Evolutionary conservation across 2,888 invertebrate species (phyloP).

Genomic region (Cheilosia grossa): DNA sequence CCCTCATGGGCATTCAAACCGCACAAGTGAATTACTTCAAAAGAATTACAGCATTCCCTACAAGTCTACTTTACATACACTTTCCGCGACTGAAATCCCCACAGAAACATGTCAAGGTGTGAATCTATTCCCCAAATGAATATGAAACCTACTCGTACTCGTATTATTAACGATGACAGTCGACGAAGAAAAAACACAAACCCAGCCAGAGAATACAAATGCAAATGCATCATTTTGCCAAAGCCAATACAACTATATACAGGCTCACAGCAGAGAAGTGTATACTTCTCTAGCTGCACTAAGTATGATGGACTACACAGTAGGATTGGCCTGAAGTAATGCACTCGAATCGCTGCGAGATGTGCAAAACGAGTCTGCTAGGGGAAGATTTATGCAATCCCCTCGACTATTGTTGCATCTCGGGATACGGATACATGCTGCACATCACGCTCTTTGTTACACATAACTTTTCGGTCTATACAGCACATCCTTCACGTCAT

Average conservation of each 20-base stretch:
- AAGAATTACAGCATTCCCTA: conserved; percentile 34
- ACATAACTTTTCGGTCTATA: conserved; percentile 44
- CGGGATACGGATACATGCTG: conserved; percentile 3
- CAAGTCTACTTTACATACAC: conserved; percentile 58
- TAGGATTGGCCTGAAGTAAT: conserved; percentile 62
- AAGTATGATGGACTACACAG: conserved; percentile 72
- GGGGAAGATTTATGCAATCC: conserved; percentile 63
- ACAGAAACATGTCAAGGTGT: conserved; percentile 72
- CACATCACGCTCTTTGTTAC: conserved; percentile 39
- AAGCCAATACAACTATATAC: conserved; percentile 22
- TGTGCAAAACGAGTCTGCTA: conserved; percentile 53
- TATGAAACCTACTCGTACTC: conserved; percentile 28
- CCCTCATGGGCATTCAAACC: not conserved
- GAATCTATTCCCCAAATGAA: conserved; percentile 60
- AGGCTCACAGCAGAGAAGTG: conserved; percentile 24
- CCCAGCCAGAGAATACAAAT: conserved; percentile 24
- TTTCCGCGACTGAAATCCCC: conserved; percentile 60
- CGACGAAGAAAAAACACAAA: conserved; percentile 21
- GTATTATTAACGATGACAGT: conserved; percentile 69
- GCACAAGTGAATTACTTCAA: conserved; percentile 47
- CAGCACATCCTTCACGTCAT: conserved; percentile 49
- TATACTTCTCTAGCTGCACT: conserved; percentile 14
- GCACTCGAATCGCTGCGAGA: conserved; percentile 42
- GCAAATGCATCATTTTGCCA: conserved; percentile 39
- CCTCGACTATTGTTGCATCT: conserved; percentile 61